Evolutionary conservation across 2,113 vertebrate species (phyloP), one percentile per base, ranked within the genome.

Genomic region (Melanostigma gelatinosum): DNA sequence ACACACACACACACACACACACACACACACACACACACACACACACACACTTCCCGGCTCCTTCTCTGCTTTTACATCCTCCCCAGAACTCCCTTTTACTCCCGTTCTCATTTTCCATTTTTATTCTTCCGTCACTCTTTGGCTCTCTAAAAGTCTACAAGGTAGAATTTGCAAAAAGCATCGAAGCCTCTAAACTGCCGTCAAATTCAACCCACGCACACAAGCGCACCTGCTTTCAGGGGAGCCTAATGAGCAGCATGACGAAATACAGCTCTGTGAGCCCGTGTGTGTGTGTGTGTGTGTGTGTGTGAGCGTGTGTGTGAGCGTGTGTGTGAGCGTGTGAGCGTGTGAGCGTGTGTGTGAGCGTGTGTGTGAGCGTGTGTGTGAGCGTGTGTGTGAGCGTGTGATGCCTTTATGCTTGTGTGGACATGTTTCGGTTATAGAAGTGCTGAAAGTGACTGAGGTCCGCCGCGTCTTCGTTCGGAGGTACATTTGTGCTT

Each of bases 181-280:
- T 85, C 65, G 24, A 24, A 24, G 24, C 24, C 24, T 24, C 24
- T 83, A 86, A 80, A 79, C 73, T 71, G 70, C 74, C 74, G 88
- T 87, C 85, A 18, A 15, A 38, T 24, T 79, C 77, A 66, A 61
- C 9, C 52, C 16, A 24, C 15, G 48, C 68, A 55, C 77, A 77
- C 20, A 50, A 15, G 34, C 78, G 11, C 36, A 38, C 9, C 34
- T 63, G 48, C 57, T 66, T 79, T 69, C 18, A 55, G 64, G n/a
- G 4, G 34, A 32, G 29, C 13, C 65, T 66, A 75, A 80, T 55
- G 66, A n/a, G 77, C 22, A 15, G 58, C 3, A 61, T 20, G 50
- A 40, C 38, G 75, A 52, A 85, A 83, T 11, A 29, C 3, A 60
- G 24, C 52, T 55, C n/a, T 55, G 52, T 55, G 42, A 63, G 48